Conservation (phyloP, 2,797 vertebrate species). For the Typhlichthys subterraneus region DNA sequence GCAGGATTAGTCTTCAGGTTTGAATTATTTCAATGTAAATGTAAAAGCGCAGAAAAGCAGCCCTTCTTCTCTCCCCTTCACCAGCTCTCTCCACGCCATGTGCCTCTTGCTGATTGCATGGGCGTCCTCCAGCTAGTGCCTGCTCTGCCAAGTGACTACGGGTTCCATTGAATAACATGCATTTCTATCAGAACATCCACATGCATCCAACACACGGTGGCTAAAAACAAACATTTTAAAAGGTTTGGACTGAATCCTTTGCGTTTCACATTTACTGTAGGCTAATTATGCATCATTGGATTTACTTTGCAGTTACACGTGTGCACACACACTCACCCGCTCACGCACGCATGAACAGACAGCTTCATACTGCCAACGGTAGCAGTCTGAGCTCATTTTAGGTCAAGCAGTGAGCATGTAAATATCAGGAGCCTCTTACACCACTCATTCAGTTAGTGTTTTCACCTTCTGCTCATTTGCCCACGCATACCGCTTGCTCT, state of each 20-base stretch:
- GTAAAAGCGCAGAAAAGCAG: conserved; percentile 67
- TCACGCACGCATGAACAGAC: neutral
- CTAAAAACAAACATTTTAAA: conserved; percentile 10
- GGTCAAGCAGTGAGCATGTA: conserved; percentile 34
- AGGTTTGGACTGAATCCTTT: conserved; percentile 7
- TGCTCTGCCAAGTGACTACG: conserved; percentile 17
- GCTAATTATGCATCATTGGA: conserved; percentile 4
- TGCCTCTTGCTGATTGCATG: conserved; percentile 60
- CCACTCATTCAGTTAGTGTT: neutral
- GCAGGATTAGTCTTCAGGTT: conserved; percentile 77
- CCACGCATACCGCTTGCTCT: conserved; percentile 22
- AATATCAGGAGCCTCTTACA: neutral
- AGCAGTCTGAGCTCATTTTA: conserved; percentile 17
- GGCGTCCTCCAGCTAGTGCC: conserved; percentile 39
- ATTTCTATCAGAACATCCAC: conserved; percentile 48
- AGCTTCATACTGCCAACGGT: neutral
- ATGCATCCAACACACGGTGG: conserved; percentile 26
- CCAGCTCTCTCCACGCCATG: conserved; percentile 46
- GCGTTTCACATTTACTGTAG: neutral
- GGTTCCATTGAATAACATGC: conserved; percentile 45
- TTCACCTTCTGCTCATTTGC: conserved; percentile 25
- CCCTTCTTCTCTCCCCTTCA: conserved; percentile 46
- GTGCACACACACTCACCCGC: conserved; percentile 1
- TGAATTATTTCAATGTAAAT: conserved; percentile 75
- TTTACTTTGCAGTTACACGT: conserved; percentile 3